Conservation (phyloP, 1,140 invertebrate species). For the Drosophila arawakana region DNA sequence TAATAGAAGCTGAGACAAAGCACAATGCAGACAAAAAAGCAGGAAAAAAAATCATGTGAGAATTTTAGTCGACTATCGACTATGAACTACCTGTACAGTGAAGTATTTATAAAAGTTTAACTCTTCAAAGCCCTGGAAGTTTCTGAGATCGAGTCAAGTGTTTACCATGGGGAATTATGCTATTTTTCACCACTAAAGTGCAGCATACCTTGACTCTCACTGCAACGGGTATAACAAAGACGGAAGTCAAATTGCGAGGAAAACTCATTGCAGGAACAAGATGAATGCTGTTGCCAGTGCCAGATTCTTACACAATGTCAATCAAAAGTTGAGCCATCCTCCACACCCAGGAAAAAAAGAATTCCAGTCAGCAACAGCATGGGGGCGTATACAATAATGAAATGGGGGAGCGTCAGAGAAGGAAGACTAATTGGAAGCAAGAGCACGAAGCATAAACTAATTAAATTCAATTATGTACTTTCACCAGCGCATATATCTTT, state of each 20-base stretch:
- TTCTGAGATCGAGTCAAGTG: too few species aligned
- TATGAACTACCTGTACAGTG: too few species aligned
- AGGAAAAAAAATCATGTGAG: not conserved
- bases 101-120: too few species aligned
- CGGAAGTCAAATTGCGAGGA: not conserved
- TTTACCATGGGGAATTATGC: too few species aligned
- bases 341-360: not conserved
- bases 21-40: slow-evolving; percentile 4
- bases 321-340: slow-evolving; percentile 63
- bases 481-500: slow-evolving; percentile 61
- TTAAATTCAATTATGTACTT: slow-evolving; percentile 73
- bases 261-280: not conserved
- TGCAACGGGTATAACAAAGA: not conserved
- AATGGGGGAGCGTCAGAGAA: slow-evolving; percentile 20
- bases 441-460: slow-evolving; percentile 65
- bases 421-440: slow-evolving; percentile 70
- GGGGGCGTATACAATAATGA: slow-evolving; percentile 1
- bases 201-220: too few species aligned
- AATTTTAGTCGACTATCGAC: too few species aligned
- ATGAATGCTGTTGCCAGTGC: slow-evolving; percentile 2
- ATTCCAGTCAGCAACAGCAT: slow-evolving; percentile 4
- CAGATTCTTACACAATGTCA: slow-evolving; percentile 52
- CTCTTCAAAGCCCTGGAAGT: too few species aligned
- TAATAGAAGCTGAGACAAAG: not conserved
- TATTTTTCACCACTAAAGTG: too few species aligned